Evolutionary conservation across 2,888 invertebrate species (phyloP).

Genomic region (Agrenia bidenticulata): DNA sequence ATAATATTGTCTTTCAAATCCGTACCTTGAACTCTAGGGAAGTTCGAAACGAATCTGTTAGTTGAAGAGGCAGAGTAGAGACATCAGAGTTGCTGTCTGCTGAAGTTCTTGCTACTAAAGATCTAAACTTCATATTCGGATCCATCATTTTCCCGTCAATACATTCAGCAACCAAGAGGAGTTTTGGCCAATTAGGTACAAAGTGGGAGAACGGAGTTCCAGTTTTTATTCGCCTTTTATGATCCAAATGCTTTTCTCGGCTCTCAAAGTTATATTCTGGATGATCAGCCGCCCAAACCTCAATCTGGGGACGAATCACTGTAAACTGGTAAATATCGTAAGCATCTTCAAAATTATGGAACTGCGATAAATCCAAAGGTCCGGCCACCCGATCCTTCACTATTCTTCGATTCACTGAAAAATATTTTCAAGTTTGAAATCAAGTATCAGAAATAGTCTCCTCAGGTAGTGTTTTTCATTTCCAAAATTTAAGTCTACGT

Average conservation of each 20-base stretch:
- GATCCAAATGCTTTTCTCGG: neutral
- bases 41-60: too few relatives aligned
- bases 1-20: too few relatives aligned
- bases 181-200: constrained; percentile 47
- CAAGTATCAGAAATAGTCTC: neutral
- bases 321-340: constrained; percentile 38
- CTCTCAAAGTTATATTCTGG: constrained; percentile 41
- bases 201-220: constrained; percentile 38
- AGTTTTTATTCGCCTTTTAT: constrained; percentile 27
- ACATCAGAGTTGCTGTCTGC: neutral
- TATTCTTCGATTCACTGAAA: too few relatives aligned
- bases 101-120: constrained; percentile 11
- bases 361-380: neutral
- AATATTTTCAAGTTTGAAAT: neutral
- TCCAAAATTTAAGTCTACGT: too few relatives aligned
- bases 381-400: neutral
- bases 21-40: too few relatives aligned
- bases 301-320: constrained; percentile 41
- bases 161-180: constrained; percentile 32
- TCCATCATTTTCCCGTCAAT: constrained; percentile 25
- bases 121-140: constrained; percentile 29
- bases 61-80: neutral
- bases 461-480: too few relatives aligned
- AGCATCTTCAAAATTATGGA: neutral
- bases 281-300: constrained; percentile 50